Evolutionary conservation across 1,140 invertebrate species (phyloP).

Genomic region (Apis laboriosa): DNA sequence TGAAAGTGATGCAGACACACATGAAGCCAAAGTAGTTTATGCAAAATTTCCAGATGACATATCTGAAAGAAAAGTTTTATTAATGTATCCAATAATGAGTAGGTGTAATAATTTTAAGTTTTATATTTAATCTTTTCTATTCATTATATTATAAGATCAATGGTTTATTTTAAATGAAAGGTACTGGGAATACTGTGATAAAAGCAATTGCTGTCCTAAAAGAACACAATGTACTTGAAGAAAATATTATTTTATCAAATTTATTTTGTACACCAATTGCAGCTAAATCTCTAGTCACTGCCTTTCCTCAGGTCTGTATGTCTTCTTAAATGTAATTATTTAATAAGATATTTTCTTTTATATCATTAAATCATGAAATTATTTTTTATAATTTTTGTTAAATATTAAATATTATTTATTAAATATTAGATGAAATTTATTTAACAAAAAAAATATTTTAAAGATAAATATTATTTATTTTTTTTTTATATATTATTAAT

Average conservation of each 20-base stretch:
- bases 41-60: slow-evolving; percentile 99
- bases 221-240: slow-evolving; percentile 95
- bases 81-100: slow-evolving; percentile 99
- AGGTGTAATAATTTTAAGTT: slow-evolving; percentile 68
- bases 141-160: background rate
- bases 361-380: background rate
- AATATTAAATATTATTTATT: background rate
- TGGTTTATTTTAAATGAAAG: slow-evolving; percentile 62
- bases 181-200: slow-evolving; percentile 96
- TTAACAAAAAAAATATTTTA: too few species aligned
- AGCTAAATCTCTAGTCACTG: slow-evolving; percentile 90
- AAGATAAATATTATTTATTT: too few species aligned
- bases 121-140: background rate
- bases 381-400: background rate
- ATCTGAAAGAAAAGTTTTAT: slow-evolving; percentile 91
- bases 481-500: too few species aligned
- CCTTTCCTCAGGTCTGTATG: slow-evolving; percentile 88
- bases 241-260: slow-evolving; percentile 97
- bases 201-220: slow-evolving; percentile 96
- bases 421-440: too few species aligned
- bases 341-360: background rate
- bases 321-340: background rate
- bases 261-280: slow-evolving; percentile 97
- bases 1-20: slow-evolving; percentile 97
- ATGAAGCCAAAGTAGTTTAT: slow-evolving; percentile 98